Conservation (phyloP, 2,888 invertebrate species). For the Standfussiana lucernea region DNA sequence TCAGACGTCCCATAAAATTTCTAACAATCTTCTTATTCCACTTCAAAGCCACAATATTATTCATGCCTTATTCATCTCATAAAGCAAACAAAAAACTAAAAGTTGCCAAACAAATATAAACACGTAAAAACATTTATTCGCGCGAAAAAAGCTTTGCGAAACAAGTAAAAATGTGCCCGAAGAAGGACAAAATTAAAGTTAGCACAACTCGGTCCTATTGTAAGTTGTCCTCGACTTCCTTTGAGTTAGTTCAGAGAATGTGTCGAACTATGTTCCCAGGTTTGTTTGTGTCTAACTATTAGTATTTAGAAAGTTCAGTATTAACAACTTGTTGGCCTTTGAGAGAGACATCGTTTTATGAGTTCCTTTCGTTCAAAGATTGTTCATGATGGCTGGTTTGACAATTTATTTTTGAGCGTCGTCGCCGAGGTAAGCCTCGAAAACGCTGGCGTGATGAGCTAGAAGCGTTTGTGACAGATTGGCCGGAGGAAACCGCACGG, state of each 20-base stretch:
- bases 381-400: slow-evolving; percentile 9
- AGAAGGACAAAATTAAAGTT: slow-evolving; percentile 67
- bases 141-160: slow-evolving; percentile 38
- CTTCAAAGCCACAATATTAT: background rate
- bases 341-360: slow-evolving; percentile 40
- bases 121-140: slow-evolving; percentile 48
- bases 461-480: too few relatives aligned
- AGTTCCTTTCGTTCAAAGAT: slow-evolving; percentile 20
- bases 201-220: slow-evolving; percentile 56
- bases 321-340: slow-evolving; percentile 62
- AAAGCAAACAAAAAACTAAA: slow-evolving; percentile 9
- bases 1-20: background rate
- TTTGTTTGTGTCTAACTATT: slow-evolving; percentile 63
- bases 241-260: slow-evolving; percentile 60
- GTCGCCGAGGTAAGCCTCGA: too few relatives aligned
- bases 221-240: slow-evolving; percentile 61
- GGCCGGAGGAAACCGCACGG: too few relatives aligned
- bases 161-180: slow-evolving; percentile 56
- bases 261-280: slow-evolving; percentile 61
- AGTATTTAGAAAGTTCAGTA: slow-evolving; percentile 65
- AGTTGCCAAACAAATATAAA: slow-evolving; percentile 44
- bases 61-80: slow-evolving; percentile 16
- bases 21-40: background rate
- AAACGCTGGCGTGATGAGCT: too few relatives aligned
- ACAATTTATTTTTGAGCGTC: background rate